Evolutionary conservation across 2,888 invertebrate species (phyloP).

Genomic region (Merodon equestris): DNA sequence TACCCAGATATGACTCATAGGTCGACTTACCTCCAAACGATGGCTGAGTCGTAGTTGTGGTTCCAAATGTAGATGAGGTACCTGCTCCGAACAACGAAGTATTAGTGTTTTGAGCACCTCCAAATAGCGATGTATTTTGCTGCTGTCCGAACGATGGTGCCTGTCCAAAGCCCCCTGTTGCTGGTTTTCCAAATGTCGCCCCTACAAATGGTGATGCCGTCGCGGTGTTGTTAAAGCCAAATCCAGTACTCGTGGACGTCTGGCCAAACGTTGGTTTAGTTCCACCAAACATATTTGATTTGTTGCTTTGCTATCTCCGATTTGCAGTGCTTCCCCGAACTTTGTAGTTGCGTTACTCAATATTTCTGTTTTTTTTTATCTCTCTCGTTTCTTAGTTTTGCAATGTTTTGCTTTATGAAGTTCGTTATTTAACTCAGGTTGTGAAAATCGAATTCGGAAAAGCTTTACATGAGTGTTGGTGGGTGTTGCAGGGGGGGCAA

Average conservation of each 20-base stretch:
- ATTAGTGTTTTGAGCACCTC: slow-evolving; percentile 79
- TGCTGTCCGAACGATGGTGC: slow-evolving; percentile 84
- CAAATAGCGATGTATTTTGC: slow-evolving; percentile 81
- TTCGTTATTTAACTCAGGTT: slow-evolving; percentile 20
- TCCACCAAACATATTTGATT: slow-evolving; percentile 75
- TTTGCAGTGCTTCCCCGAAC: neutral
- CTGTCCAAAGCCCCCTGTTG: slow-evolving; percentile 83
- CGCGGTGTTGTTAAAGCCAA: slow-evolving; percentile 74
- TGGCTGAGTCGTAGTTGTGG: slow-evolving; percentile 79
- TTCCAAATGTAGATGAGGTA: slow-evolving; percentile 84
- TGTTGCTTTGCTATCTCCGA: neutral
- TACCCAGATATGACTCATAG: neutral
- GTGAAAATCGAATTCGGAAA: slow-evolving; percentile 51
- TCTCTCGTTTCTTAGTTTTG: no score
- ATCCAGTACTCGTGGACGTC: slow-evolving; percentile 74
- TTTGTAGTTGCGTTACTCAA: neutral
- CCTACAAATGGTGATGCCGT: slow-evolving; percentile 79
- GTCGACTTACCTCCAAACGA: slow-evolving; percentile 77
- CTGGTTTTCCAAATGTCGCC: slow-evolving; percentile 81
- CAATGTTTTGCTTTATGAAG: neutral
- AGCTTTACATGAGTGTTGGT: slow-evolving; percentile 5
- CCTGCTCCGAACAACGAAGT: slow-evolving; percentile 80
- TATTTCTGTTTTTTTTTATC: slow-evolving; percentile 5
- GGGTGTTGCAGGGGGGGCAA: slow-evolving; percentile 35
- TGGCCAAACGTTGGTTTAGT: slow-evolving; percentile 80